Evolutionary conservation across 2,797 vertebrate genomes (phyloP).

Genomic region (Megaceryle alcyon): DNA sequence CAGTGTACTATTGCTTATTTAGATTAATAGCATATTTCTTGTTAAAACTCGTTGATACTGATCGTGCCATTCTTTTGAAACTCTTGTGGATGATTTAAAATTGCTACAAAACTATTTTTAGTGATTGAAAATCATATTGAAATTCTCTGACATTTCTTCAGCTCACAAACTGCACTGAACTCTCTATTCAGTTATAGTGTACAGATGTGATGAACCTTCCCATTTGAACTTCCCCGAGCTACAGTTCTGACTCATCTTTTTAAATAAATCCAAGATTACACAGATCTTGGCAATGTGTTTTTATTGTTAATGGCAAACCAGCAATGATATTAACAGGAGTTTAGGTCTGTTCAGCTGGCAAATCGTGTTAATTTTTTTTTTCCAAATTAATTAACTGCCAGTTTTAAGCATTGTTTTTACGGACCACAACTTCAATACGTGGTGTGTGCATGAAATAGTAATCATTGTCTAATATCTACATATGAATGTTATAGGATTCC

Average conservation of each 20-base stretch:
- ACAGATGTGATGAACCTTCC: constrained; percentile 40
- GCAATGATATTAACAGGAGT: not conserved
- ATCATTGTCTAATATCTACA: not conserved
- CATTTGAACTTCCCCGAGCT: not conserved
- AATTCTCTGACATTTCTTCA: constrained; percentile 15
- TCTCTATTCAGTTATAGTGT: not conserved
- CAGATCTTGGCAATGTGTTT: constrained; percentile 41
- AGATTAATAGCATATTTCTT: not conserved
- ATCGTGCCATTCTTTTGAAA: not conserved
- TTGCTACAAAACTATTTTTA: not conserved
- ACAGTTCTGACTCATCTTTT: constrained; percentile 44
- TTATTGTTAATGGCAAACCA: constrained; percentile 38
- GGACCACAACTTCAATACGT: not conserved
- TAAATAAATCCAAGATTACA: constrained; percentile 31
- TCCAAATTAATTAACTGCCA: not conserved
- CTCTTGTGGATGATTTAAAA: not conserved
- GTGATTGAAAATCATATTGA: not conserved
- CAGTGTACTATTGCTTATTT: not conserved
- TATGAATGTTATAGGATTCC: not conserved
- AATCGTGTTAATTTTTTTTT: not conserved
- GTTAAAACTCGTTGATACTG: not conserved
- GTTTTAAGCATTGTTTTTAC: not conserved
- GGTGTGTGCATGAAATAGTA: not conserved
- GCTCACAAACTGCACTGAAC: not conserved
- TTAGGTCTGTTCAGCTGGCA: not conserved